Conservation (phyloP, 2,113 vertebrate species). For the Eolophus roseicapilla region DNA sequence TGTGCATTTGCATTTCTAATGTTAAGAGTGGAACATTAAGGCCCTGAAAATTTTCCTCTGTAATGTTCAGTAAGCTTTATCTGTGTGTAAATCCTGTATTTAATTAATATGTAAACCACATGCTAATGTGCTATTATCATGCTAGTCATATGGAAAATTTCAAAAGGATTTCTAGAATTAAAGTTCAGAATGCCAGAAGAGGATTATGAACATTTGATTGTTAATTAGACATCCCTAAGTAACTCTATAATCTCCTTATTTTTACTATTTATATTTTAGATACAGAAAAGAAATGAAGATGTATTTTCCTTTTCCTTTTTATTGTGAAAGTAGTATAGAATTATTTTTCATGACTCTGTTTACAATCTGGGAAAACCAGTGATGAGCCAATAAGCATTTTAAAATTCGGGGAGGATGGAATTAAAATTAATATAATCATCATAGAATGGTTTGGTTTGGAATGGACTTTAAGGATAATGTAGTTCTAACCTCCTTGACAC, state of each 20-base stretch:
- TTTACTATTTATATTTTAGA: not conserved
- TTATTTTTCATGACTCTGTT: not conserved
- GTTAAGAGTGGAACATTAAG: not conserved
- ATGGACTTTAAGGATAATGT: not conserved
- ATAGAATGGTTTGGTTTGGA: not conserved
- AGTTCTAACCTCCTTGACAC: not conserved
- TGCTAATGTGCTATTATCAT: constrained; percentile 6
- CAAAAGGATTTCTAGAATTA: not conserved
- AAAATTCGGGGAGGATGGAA: not conserved
- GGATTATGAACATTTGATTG: constrained; percentile 14
- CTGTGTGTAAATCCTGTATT: not conserved
- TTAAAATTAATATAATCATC: not conserved
- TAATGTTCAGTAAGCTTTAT: not conserved
- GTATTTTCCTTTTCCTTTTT: not conserved
- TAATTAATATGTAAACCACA: constrained; percentile 6
- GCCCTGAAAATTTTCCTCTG: not conserved
- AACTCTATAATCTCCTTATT: constrained; percentile 28
- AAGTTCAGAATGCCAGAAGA: constrained; percentile 2
- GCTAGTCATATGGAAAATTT: not conserved
- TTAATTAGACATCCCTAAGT: constrained; percentile 8
- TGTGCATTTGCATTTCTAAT: not conserved
- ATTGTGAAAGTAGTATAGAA: not conserved
- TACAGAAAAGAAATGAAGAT: not conserved
- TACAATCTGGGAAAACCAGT: not conserved
- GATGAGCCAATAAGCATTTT: not conserved